phyloP scores from a whole-genome alignment of 2,113 vertebrate genomes.

The Camelus dromedarius region DNA sequence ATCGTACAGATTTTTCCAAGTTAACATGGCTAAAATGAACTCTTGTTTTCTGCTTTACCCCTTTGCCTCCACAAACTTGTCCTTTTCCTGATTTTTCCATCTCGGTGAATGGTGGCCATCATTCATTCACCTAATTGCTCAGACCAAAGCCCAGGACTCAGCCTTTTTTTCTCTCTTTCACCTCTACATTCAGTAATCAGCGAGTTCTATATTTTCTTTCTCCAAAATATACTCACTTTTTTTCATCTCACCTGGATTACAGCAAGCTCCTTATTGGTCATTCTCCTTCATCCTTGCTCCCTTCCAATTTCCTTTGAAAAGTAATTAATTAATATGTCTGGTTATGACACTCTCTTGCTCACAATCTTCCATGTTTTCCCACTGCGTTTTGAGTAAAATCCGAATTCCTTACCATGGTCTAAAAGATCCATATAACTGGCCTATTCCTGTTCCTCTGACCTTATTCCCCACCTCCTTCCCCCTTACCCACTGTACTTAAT shows the following conservation, averaged over 20 bases:
- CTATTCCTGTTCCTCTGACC: not conserved
- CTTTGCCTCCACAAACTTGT: not conserved
- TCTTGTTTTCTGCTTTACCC: not conserved
- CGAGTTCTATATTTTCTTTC: slow-evolving; percentile 52
- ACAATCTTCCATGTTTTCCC: not conserved
- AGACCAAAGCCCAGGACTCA: not conserved
- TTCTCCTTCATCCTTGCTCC: not conserved
- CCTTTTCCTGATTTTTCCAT: not conserved
- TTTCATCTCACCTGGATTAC: not conserved
- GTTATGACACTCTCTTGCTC: not conserved
- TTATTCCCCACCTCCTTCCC: not conserved
- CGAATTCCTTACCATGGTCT: not conserved
- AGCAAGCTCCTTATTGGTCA: not conserved
- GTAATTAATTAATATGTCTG: not conserved
- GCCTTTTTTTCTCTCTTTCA: not conserved
- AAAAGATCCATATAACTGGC: not conserved
- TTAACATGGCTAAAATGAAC: slow-evolving; percentile 36
- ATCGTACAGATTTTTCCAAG: not conserved
- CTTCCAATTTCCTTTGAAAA: slow-evolving; percentile 29
- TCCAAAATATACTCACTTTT: not conserved
- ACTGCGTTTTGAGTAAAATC: not conserved
- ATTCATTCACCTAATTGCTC: not conserved
- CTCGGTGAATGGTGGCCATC: not conserved
- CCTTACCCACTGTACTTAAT: not conserved
- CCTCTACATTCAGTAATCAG: not conserved